phyloP scores from a whole-genome alignment of 1,140 invertebrate genomes.

The Scaptomyza pallida region DNA sequence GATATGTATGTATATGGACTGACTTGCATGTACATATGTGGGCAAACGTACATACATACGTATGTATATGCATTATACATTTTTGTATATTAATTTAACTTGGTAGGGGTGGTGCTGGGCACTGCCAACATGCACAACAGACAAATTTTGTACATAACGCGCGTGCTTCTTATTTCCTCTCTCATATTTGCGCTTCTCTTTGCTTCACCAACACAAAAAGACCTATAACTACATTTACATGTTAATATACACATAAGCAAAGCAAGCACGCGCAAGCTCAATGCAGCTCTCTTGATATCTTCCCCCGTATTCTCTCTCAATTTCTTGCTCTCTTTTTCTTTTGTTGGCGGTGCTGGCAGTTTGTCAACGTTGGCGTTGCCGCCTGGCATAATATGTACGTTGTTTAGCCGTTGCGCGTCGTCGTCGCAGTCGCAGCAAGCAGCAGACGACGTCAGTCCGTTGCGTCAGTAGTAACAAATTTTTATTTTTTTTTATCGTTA shows the following conservation, averaged over 20 bases:
- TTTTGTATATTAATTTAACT: constrained; percentile 7
- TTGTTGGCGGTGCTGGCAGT: constrained; percentile 42
- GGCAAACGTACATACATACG: neutral
- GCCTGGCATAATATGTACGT: constrained; percentile 66
- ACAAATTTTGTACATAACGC: constrained; percentile 39
- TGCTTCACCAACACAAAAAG: constrained; percentile 31
- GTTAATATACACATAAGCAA: constrained; percentile 11
- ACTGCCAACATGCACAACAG: constrained; percentile 43
- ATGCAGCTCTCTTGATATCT: constrained; percentile 28
- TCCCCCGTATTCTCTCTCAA: neutral
- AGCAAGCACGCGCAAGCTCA: constrained; percentile 47
- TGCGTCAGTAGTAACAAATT: constrained; percentile 67
- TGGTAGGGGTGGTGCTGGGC: constrained; percentile 22
- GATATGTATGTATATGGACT: neutral
- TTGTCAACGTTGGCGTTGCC: constrained; percentile 52
- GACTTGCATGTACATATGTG: too few relatives aligned
- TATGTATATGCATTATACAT: constrained; percentile 1
- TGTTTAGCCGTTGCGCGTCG: constrained; percentile 69
- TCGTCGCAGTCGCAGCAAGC: constrained; percentile 42
- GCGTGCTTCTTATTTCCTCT: constrained; percentile 37
- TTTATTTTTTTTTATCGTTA: constrained; percentile 25
- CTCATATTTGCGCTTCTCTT: constrained; percentile 30
- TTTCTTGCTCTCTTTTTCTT: constrained; percentile 1
- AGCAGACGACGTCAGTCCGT: constrained; percentile 64
- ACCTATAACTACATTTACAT: neutral